Conservation (phyloP, 92 coral and sea anemone genomes). For the Epizoanthus illoricatus region DNA sequence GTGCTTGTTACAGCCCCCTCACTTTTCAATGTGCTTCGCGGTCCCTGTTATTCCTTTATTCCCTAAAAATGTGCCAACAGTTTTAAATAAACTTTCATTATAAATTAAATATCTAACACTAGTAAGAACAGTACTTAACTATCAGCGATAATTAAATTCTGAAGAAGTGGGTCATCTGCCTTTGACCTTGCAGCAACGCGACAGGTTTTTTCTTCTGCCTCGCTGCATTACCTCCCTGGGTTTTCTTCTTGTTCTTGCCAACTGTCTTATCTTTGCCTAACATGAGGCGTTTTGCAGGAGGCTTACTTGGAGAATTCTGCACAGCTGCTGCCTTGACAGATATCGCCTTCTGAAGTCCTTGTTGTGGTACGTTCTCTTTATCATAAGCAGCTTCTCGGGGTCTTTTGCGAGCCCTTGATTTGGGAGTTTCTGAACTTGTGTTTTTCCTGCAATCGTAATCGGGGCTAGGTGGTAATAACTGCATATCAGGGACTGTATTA, state of each 20-base stretch:
- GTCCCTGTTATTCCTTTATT: too few relatives aligned
- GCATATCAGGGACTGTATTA: neutral
- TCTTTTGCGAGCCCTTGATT: conserved; percentile 65
- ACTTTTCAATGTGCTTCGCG: too few relatives aligned
- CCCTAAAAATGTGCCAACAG: too few relatives aligned
- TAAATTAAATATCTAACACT: too few relatives aligned
- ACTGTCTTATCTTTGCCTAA: conserved; percentile 27
- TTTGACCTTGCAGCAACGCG: conserved; percentile 70
- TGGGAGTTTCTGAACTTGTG: conserved; percentile 55
- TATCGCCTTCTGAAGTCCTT: neutral
- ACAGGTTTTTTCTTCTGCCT: conserved; percentile 50
- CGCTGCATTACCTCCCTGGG: conserved; percentile 27
- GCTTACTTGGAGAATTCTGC: conserved; percentile 37
- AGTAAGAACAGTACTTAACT: too few relatives aligned
- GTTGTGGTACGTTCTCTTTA: conserved; percentile 62
- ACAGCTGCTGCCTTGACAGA: neutral
- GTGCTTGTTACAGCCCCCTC: too few relatives aligned
- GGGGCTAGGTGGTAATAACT: neutral
- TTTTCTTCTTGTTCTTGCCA: conserved; percentile 40
- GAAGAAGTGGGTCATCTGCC: conserved; percentile 76
- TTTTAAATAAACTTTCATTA: too few relatives aligned
- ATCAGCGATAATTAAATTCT: conserved; percentile 29
- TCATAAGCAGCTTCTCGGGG: conserved; percentile 60
- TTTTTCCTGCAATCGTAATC: neutral
- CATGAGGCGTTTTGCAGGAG: conserved; percentile 66